Evolutionary conservation across 2,888 invertebrate species (phyloP).

Genomic region (Dermolepida albohirtum): DNA sequence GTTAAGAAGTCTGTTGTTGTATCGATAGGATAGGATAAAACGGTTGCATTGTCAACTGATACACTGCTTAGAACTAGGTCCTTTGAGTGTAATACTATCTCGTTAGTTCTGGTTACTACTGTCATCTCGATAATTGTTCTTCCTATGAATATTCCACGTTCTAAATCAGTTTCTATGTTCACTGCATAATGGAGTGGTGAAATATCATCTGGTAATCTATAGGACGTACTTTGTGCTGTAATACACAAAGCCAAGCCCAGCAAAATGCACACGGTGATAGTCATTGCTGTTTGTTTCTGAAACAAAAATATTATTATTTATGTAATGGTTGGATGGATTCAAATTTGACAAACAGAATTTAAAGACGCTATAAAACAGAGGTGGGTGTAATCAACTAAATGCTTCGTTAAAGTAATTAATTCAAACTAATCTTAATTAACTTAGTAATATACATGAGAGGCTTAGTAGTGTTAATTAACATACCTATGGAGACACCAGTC

Average conservation of each 20-base stretch:
- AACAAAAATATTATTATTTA: too few species aligned
- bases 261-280: too few species aligned
- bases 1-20: constrained; percentile 32
- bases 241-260: background rate
- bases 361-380: too few species aligned
- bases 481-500: too few species aligned
- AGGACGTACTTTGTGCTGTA: background rate
- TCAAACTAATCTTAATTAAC: too few species aligned
- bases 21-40: background rate
- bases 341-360: too few species aligned
- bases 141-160: constrained; percentile 39
- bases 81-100: constrained; percentile 43
- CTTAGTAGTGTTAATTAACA: too few species aligned
- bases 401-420: too few species aligned
- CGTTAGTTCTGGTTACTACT: constrained; percentile 18
- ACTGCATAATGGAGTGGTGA: constrained; percentile 43
- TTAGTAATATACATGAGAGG: too few species aligned
- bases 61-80: constrained; percentile 5
- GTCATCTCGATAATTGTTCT: constrained; percentile 38
- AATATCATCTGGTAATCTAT: constrained; percentile 42
- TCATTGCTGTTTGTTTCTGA: too few species aligned
- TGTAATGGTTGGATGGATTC: too few species aligned
- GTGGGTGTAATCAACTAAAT: too few species aligned
- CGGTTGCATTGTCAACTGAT: background rate
- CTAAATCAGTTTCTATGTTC: constrained; percentile 37